Base-by-base conservation (phyloP, 2,797 vertebrate genomes). In the Tangara arthus region DNA sequence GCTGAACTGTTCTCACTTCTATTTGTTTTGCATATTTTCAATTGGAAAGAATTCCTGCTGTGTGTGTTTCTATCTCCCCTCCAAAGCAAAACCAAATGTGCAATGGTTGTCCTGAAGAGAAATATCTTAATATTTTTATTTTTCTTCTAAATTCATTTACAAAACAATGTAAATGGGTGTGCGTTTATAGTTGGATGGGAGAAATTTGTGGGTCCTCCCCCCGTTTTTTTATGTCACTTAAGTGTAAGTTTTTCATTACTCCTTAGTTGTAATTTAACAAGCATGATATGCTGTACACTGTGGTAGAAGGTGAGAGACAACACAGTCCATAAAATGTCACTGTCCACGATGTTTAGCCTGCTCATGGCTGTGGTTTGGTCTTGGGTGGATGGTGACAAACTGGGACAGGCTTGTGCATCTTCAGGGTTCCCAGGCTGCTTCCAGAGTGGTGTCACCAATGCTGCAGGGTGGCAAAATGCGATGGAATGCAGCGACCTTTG, bases 81-180 rank as follows among this genome's bases (percentile, higher is more conserved):
- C 42, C 53, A 59, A 86, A 90, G 70, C 82, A 84, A 96, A 92
- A 76, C 66, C 66, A 84, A 69, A 70, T 81, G 66, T 88, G 56
- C 89, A 77, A 1, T 91, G 70, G 47, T 82, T 89, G 37, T 87
- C 77, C 86, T 81, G 70, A 95, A 95, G 70, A 90, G 73, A 91
- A 91, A 42, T 63, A 78, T 7, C n/a, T 86, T 55, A 65, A 12
- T 82, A 46, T 59, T 78, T 93, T 95, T 92, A 85, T 89, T 94
- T 63, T 97, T 85, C 34, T 82, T 84, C 73, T 90, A 42, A 93
- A 89, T 90, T 93, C n/a, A 77, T 92, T 94, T 94, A 96, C 93
- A 96, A 91, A 91, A 93, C 26, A 42, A 71, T 77, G 87, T 82
- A 93, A 94, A 87, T 93, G 95, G 46, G 27, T 95, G 89, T 96